Evolutionary conservation across 2,113 vertebrate species (phyloP).

Genomic region (Brienomyrus longianalis): DNA sequence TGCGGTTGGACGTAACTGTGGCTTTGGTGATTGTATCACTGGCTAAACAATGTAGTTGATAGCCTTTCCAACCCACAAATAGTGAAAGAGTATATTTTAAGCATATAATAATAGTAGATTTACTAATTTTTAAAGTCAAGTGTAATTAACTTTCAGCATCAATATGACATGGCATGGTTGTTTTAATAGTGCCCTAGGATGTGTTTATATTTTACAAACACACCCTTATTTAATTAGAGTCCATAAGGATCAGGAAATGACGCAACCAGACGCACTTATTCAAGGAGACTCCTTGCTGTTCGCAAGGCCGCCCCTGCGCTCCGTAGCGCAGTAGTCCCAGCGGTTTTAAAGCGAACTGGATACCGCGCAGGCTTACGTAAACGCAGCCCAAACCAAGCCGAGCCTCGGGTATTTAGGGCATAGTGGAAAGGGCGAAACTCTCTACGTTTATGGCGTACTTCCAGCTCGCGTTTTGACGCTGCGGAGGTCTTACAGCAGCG

Average conservation of each 20-base stretch:
- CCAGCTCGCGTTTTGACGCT: not conserved
- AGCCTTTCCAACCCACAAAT: not conserved
- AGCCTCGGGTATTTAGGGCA: not conserved
- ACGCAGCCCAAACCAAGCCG: constrained; percentile 1
- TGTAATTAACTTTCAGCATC: not conserved
- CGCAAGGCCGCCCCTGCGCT: not conserved
- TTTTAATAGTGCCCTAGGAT: not conserved
- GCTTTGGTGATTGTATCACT: not conserved
- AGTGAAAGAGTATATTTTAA: not conserved
- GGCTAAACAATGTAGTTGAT: not conserved
- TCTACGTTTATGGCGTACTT: constrained; percentile 18
- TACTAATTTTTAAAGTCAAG: not conserved
- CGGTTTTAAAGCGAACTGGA: constrained; percentile 18
- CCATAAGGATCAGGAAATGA: constrained; percentile 26
- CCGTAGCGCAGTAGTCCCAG: not conserved
- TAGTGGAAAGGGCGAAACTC: not conserved
- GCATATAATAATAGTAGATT: not conserved
- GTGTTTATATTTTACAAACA: not conserved
- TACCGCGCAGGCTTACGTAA: constrained; percentile 38
- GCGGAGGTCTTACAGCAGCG: not conserved
- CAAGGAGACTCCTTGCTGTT: constrained; percentile 15
- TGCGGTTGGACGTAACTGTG: not conserved
- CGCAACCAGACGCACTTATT: constrained; percentile 3
- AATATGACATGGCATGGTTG: not conserved
- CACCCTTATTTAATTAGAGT: constrained; percentile 14